Conservation (phyloP, 2,888 invertebrate species). For the Opisthograptis luteolata region DNA sequence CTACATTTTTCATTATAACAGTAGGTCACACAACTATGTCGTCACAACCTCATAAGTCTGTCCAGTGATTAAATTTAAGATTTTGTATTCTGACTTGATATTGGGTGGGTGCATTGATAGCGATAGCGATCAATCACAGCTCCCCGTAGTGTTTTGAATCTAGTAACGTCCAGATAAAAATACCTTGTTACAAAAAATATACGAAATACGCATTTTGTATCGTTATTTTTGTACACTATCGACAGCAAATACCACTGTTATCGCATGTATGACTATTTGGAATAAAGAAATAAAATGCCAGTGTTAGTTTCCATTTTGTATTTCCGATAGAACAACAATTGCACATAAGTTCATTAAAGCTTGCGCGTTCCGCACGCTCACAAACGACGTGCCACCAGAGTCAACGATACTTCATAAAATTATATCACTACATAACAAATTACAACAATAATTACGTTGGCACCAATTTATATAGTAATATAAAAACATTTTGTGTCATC, state of each 20-base stretch:
- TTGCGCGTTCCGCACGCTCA: conserved; percentile 49
- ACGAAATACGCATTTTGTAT: too few relatives aligned
- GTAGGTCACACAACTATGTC: too few relatives aligned
- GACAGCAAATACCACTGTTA: conserved; percentile 22
- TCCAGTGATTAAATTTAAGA: too few relatives aligned
- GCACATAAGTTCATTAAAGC: conserved; percentile 79
- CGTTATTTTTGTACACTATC: too few relatives aligned
- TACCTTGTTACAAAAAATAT: too few relatives aligned
- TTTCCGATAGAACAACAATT: conserved; percentile 82
- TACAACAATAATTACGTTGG: conserved; percentile 83
- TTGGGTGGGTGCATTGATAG: too few relatives aligned
- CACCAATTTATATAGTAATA: conserved; percentile 78
- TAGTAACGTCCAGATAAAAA: too few relatives aligned
- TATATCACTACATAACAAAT: conserved; percentile 82
- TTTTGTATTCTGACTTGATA: too few relatives aligned
- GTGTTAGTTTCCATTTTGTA: conserved; percentile 70
- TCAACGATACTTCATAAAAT: conserved; percentile 79
- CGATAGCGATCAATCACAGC: too few relatives aligned
- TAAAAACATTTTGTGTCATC: conserved; percentile 76
- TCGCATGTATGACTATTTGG: conserved; percentile 18
- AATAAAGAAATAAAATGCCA: conserved; percentile 35
- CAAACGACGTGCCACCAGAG: conserved; percentile 66
- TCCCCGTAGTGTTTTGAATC: too few relatives aligned
- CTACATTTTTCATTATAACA: too few relatives aligned
- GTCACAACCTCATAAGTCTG: too few relatives aligned